A percentile compares a stretch with the other conserved stretches of the same genome.
These are phyloP conservation scores for Pleuronectes platessa DNA, from an alignment of 2,113 vertebrate genomes.

Conservation along the genomic window DNA sequence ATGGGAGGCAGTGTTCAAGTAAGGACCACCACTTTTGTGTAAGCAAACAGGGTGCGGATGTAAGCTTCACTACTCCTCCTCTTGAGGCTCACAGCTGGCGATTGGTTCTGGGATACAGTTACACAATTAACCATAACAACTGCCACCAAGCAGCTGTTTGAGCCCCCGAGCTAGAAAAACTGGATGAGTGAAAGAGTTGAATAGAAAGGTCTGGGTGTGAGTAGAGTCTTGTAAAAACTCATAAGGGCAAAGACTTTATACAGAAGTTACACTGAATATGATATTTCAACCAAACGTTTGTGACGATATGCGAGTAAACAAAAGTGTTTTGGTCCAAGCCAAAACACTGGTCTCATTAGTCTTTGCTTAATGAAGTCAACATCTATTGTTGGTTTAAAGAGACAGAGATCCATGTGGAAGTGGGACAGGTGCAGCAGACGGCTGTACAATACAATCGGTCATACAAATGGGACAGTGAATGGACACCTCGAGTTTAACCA, in stretches of 20 bases:
- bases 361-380: background rate
- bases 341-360: background rate
- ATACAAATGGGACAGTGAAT: conserved; percentile 39
- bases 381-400: conserved; percentile 3
- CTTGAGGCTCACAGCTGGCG: conserved; percentile 57
- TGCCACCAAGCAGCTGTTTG: conserved; percentile 65
- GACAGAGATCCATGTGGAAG: background rate
- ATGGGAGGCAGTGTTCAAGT: conserved; percentile 25
- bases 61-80: conserved; percentile 47
- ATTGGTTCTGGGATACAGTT: conserved; percentile 58
- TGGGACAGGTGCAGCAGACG: conserved; percentile 57
- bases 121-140: conserved; percentile 59
- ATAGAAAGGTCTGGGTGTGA: conserved; percentile 2
- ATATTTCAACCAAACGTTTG: background rate
- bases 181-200: conserved; percentile 11
- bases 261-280: background rate
- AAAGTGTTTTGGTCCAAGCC: background rate
- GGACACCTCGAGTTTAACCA: background rate
- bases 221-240: background rate
- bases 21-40: conserved; percentile 55
- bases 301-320: background rate
- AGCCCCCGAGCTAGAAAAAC: conserved; percentile 37
- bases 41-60: conserved; percentile 56
- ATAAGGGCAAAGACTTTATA: conserved; percentile 5
- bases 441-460: background rate